Conservation (phyloP, 2,797 vertebrate genomes). For the Melanotaenia trifasciata region DNA sequence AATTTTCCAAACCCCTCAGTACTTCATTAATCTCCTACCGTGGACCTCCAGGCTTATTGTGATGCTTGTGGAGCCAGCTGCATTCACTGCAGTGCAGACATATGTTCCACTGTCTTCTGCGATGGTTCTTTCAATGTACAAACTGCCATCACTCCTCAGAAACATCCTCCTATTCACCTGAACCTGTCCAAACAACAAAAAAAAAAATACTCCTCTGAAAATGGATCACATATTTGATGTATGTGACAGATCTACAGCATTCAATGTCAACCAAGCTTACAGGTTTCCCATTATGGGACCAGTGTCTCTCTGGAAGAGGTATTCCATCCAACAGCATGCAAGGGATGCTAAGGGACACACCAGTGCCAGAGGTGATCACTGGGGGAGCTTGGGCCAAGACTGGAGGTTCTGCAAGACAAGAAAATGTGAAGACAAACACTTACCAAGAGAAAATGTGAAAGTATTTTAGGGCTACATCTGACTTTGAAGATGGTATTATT, state of each 20-base stretch:
- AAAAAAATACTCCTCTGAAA: not conserved
- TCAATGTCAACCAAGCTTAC: conserved; percentile 79
- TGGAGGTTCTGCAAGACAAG: conserved; percentile 80
- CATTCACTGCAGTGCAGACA: conserved; percentile 88
- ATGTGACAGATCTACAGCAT: not conserved
- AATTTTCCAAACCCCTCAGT: conserved; percentile 8
- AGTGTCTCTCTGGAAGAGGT: conserved; percentile 88
- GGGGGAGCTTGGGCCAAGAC: conserved; percentile 84
- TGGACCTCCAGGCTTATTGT: conserved; percentile 86
- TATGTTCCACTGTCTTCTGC: conserved; percentile 86
- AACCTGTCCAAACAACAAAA: conserved; percentile 74
- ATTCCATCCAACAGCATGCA: conserved; percentile 89
- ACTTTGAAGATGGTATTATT: not conserved
- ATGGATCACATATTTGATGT: not conserved
- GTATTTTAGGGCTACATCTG: conserved; percentile 14
- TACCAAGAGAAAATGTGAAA: conserved; percentile 6
- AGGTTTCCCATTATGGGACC: conserved; percentile 85
- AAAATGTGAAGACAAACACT: conserved; percentile 19
- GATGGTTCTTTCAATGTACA: conserved; percentile 81
- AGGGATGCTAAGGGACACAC: conserved; percentile 87
- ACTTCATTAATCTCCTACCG: conserved; percentile 73
- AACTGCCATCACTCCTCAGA: conserved; percentile 87
- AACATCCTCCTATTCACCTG: conserved; percentile 72
- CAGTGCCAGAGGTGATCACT: conserved; percentile 76
- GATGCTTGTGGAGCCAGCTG: conserved; percentile 84